phyloP scores from a whole-genome alignment of 2,888 invertebrate genomes.

The Dasypogon diadema region DNA sequence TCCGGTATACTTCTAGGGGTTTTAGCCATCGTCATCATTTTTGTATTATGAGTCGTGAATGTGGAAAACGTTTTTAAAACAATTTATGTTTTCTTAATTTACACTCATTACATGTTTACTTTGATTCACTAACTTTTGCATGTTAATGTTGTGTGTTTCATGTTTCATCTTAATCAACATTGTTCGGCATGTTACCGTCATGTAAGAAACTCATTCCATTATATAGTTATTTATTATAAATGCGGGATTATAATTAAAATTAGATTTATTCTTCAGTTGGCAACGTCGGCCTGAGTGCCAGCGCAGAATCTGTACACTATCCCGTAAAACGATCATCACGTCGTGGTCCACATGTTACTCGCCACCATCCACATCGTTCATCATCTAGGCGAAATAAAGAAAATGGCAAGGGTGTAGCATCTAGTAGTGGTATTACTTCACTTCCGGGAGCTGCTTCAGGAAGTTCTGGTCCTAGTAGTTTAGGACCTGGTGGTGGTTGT shows the following conservation, averaged over 20 bases:
- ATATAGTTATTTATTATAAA: conserved; percentile 1
- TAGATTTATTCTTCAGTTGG: conserved; percentile 67
- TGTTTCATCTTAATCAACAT: conserved; percentile 38
- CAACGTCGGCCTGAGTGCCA: conserved; percentile 73
- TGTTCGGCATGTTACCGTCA: conserved; percentile 15
- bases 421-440: not conserved
- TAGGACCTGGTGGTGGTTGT: not conserved
- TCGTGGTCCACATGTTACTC: conserved; percentile 68
- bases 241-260: conserved; percentile 16
- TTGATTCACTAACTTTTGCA: too few relatives aligned
- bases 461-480: conserved; percentile 20
- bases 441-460: not conserved
- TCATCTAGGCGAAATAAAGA: conserved; percentile 73
- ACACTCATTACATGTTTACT: too few relatives aligned
- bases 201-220: conserved; percentile 23
- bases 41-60: too few relatives aligned
- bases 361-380: conserved; percentile 71
- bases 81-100: too few relatives aligned
- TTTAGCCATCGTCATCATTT: too few relatives aligned
- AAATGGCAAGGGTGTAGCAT: conserved; percentile 66
- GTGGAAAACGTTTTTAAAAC: too few relatives aligned
- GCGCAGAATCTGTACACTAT: conserved; percentile 75
- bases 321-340: conserved; percentile 73
- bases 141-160: conserved; percentile 19
- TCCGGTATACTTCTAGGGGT: too few relatives aligned